Evolutionary conservation across 1,140 invertebrate species (phyloP), one percentile per base, ranked within the genome.

Genomic region (Ostrea denselamellosa): DNA sequence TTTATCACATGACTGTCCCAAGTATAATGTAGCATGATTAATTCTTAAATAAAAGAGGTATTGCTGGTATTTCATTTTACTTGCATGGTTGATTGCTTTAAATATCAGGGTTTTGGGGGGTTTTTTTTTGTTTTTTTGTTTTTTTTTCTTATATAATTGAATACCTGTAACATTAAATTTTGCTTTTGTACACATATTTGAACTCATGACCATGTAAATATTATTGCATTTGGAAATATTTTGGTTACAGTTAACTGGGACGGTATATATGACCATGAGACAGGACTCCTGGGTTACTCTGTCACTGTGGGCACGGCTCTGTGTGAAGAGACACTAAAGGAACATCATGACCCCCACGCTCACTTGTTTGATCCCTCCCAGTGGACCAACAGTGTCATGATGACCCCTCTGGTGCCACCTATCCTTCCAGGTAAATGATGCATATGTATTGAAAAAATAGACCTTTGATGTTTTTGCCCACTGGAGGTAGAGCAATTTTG

Each of bases 261-360:
- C 89, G 92, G 92, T 34, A 86, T 92, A 58, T 83, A 87, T 85
- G 92, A 93, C 87, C 85, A 90, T 14, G 91, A 93, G 84, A 91
- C 90, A 68, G 90, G 91, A 58, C 90, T 93, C n/a, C 85, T 89
- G 10, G 92, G 90, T n/a, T 93, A 92, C 86, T 82, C 91, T 17
- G 85, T 89, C 68, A 85, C 89, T 14, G 90, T 90, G 22, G 92
- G 92, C 44, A 83, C 44, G 8, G n/a, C 85, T 0, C 52, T 86
- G 0, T 92, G 92, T 88, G 90, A 90, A 53, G 90, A 93, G 65
- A 52, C 51, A 68, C 84, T 92, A n/a, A 89, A 92, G 53, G 82
- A 71, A 17, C 89, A 92, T 56, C 88, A 92, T 77, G 92, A 92
- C 68, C 92, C 92, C 34, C 90, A 92, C 34, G 89, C 85, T 34